phyloP scores from a whole-genome alignment of 2,113 vertebrate genomes.

The Vicugna pacos region DNA sequence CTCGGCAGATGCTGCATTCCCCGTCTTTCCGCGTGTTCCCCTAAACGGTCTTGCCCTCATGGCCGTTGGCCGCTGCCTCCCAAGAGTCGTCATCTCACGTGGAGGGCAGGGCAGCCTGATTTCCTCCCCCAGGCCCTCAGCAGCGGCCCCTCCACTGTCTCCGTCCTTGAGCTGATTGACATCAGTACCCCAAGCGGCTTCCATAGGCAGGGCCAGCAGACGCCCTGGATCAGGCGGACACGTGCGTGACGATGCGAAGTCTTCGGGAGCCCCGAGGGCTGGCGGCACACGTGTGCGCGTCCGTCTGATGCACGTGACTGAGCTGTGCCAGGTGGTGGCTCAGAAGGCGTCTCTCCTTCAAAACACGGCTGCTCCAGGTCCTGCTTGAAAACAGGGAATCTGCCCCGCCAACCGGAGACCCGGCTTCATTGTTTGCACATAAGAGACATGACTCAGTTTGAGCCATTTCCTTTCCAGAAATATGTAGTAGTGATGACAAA shows the following conservation, averaged over 20 bases:
- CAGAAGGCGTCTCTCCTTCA: accelerated
- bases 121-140: accelerated
- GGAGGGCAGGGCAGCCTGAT: background rate
- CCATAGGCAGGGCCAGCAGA: slow-evolving; percentile 15
- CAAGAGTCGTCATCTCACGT: accelerated
- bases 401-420: accelerated
- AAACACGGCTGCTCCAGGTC: background rate
- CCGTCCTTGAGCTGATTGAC: background rate
- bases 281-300: accelerated
- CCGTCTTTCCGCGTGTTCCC: accelerated
- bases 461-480: background rate
- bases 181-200: accelerated
- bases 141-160: background rate
- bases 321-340: background rate
- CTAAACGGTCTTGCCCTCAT: background rate
- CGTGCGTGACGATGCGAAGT: accelerated
- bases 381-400: background rate
- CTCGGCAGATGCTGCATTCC: accelerated
- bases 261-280: accelerated
- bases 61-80: background rate
- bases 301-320: accelerated
- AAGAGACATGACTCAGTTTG: background rate
- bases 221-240: background rate
- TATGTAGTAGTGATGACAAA: accelerated
- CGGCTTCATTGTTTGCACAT: accelerated